Evolutionary conservation across 92 coral and sea anemone genomes (phyloP), one percentile per base, ranked within the genome.

Genomic region (Parazoanthus atlanticus): DNA sequence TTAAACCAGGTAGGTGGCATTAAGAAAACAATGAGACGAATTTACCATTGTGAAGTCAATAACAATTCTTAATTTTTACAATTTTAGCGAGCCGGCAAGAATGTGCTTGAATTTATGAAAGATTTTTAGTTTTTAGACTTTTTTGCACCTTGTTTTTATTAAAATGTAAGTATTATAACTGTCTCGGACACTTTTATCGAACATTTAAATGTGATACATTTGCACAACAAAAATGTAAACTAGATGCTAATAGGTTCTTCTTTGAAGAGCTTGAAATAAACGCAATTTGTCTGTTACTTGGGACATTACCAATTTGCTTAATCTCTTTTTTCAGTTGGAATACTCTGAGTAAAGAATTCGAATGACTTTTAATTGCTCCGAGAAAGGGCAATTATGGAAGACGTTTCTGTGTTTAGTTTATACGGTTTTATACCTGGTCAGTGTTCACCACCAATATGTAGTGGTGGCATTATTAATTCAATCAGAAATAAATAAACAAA

Each of bases 61-160:
- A 5, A 9, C 5, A 47, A 12, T 29, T 30, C n/a, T 43, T 52
- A 29, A 54, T 30, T 52, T 78, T 80, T 32, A 80, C 41, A 52
- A 79, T 67, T 6, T n/a, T 54, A 41, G 9, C 47, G 21, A 80
- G 1, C 61, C 46, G 33, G 6, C 81, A 49, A 80, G 33, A 80
- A 80, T 19, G 32, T 23, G 21, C 19, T 19, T 52, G 40, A 52
- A 56, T 52, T 56, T 80, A 12, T 80, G 32, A 56, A 52, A 65
- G 34, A 19, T 80, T 80, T 80, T 80, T 80, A 80, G 71, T 65
- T 80, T 31, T 29, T 52, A 80, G 71, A 31, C 15, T 6, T 56
- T 46, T 80, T 80, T 80, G 28, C 71, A 80, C 69, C 29, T n/a
- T n/a, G 19, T 80, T 80, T 80, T 80, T 80, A 80, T 56, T 41